Conservation (phyloP, 2,797 vertebrate genomes). For the Pantherophis alleghaniensis region DNA sequence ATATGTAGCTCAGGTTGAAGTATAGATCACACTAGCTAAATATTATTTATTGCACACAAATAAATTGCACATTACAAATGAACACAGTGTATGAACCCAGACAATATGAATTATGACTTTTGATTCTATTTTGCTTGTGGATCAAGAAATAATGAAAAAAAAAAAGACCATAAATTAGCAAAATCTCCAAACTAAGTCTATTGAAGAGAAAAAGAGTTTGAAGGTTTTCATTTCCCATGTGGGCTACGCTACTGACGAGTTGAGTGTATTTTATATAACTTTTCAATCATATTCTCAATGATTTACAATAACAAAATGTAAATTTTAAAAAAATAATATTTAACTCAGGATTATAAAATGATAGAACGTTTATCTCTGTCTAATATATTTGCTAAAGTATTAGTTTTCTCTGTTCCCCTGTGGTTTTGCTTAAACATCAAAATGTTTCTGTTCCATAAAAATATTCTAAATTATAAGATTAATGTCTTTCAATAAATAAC, state of each 20-base stretch:
- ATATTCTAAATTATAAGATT: not conserved
- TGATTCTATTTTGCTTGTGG: not conserved
- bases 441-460: not conserved
- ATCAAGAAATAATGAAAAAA: not conserved
- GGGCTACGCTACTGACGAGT: not conserved
- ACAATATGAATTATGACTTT: not conserved
- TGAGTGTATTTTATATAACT: not conserved
- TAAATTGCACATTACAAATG: not conserved
- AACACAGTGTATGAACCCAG: not conserved
- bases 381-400: not conserved
- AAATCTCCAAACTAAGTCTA: not conserved
- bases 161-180: not conserved
- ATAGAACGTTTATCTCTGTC: not conserved
- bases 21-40: not conserved
- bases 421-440: not conserved
- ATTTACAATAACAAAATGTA: not conserved
- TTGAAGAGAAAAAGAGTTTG: not conserved
- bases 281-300: not conserved
- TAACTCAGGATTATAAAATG: not conserved
- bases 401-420: not conserved
- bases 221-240: not conserved
- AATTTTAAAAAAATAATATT: not conserved
- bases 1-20: no score
- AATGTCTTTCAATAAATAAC: not conserved
- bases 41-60: not conserved